Evolutionary conservation across 2,797 vertebrate genomes (phyloP).

Genomic region (Glossophaga mutica): DNA sequence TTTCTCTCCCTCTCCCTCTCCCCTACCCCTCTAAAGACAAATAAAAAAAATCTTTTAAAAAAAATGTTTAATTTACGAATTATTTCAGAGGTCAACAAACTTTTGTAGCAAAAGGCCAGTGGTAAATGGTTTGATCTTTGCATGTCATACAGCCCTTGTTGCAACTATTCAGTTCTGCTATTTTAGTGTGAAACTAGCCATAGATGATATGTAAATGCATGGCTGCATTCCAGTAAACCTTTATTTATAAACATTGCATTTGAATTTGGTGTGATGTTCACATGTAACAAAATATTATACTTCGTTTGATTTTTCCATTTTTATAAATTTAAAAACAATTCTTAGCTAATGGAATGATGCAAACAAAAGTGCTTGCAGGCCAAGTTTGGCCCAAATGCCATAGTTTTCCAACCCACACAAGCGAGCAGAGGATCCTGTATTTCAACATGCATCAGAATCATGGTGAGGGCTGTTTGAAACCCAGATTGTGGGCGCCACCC

Average conservation of each 20-base stretch:
- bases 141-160: not conserved
- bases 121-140: not conserved
- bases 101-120: not conserved
- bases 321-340: not conserved
- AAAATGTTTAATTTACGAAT: slow-evolving; percentile 52
- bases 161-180: not conserved
- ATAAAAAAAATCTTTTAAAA: too few species aligned
- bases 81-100: slow-evolving; percentile 59
- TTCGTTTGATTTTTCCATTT: not conserved
- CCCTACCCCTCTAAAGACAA: too few species aligned
- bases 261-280: not conserved
- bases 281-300: not conserved
- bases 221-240: not conserved
- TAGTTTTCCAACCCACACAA: not conserved
- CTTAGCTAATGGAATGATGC: not conserved
- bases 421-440: not conserved
- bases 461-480: not conserved
- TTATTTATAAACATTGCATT: not conserved
- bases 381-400: not conserved
- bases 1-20: too few species aligned
- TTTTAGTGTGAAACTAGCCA: not conserved
- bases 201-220: not conserved
- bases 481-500: not conserved
- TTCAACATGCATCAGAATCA: not conserved
- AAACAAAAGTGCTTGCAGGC: not conserved